phyloP scores from a whole-genome alignment of 2,888 invertebrate genomes.

The Drosophila macrospina region DNA sequence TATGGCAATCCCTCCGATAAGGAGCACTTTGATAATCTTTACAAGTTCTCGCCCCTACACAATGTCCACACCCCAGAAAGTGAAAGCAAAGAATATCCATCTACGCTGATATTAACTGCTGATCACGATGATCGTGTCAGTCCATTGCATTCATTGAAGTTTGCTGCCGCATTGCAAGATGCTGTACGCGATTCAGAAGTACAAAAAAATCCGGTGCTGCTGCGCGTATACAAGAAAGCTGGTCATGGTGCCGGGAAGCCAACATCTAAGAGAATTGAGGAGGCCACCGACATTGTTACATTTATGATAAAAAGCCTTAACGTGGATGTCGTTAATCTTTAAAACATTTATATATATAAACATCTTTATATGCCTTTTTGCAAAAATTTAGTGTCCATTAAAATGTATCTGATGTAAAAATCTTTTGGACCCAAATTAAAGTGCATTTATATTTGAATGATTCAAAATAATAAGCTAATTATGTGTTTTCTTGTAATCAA shows the following conservation, averaged over 20 bases:
- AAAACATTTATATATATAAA: slow-evolving; percentile 36
- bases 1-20: slow-evolving; percentile 96
- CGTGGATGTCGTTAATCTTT: slow-evolving; percentile 81
- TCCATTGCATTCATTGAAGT: slow-evolving; percentile 98
- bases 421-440: slow-evolving; percentile 10
- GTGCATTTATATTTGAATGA: slow-evolving; percentile 15
- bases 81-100: slow-evolving; percentile 91
- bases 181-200: slow-evolving; percentile 87
- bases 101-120: slow-evolving; percentile 96
- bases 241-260: slow-evolving; percentile 99
- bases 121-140: slow-evolving; percentile 99
- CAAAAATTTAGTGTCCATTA: slow-evolving; percentile 16
- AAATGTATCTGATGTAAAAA: slow-evolving; percentile 15
- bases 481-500: not conserved
- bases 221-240: slow-evolving; percentile 96
- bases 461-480: not conserved
- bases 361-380: slow-evolving; percentile 17
- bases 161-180: slow-evolving; percentile 95
- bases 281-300: slow-evolving; percentile 93
- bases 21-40: slow-evolving; percentile 93
- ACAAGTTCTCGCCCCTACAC: slow-evolving; percentile 97
- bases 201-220: slow-evolving; percentile 94
- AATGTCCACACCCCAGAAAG: slow-evolving; percentile 90
- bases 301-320: slow-evolving; percentile 84
- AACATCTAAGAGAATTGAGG: slow-evolving; percentile 97